Base-by-base conservation (phyloP, 92 coral and sea anemone species). In the Phymanthus crucifer region DNA sequence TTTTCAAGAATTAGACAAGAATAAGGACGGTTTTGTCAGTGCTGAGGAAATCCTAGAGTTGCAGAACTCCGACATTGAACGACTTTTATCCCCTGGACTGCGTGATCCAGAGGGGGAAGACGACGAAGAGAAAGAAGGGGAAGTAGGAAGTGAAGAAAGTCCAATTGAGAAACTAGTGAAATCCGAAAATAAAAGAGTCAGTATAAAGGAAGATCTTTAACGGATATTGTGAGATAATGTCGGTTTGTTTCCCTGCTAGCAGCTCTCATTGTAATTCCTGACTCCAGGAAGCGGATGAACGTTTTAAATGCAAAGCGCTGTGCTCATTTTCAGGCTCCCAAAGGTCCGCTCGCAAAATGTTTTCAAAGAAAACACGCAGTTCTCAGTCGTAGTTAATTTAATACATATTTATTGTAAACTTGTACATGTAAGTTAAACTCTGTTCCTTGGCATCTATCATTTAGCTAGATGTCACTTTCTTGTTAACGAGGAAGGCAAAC, bases 11-110 rank as follows among this genome's bases (percentile, higher is more conserved):
- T 35, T 95, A 6, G 98, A 95, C 79, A 43, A 75, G 43, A 78
- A 95, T 78, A 80, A 82, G 31, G 97, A 95, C 78, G 92, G 95
- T 11, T n/a, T 70, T 58, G 83, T 95, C 37, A 83, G 92, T 10
- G 77, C 93, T 21, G 92, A 87, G n/a, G 98, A 95, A 70, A 74
- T 95, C 5, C 72, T 85, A 50, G 88, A 76, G 16, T 24, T 89
- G 21, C 34, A 83, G 64, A 70, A 77, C 34, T 70, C 84, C 1
- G 87, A 90, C 73, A 71, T 90, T 17, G 82, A 70, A 13, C 91
- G 91, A 27, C 78, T 86, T 19, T 75, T 95, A 36, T 35, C 38
- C 2, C 65, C 76, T 10, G 35, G 47, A 16, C 74, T 16, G 18
- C 77, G 48, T n/a, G n/a, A n/a, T 1, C 66, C 66, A 8, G 90